Percentiles rank a stretch among this genome's conserved stretches.
Evolutionary conservation across 1,140 invertebrate genomes (phyloP).

Genomic region (Mizuhopecten yessoensis): DNA sequence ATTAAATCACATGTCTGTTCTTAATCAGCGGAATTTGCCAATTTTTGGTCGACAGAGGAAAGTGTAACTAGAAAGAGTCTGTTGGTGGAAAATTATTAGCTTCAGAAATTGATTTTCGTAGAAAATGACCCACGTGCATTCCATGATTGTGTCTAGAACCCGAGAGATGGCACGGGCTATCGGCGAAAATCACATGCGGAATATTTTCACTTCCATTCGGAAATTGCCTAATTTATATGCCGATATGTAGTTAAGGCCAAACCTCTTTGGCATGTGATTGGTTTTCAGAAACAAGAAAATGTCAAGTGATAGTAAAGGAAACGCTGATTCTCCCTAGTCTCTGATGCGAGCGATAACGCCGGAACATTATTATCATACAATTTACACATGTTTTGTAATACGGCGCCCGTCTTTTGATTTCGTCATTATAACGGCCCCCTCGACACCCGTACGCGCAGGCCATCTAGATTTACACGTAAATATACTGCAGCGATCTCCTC

Average conservation of each 20-base stretch:
- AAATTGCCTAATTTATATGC: constrained; percentile 29
- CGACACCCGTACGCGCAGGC: not conserved
- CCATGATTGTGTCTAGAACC: constrained; percentile 7
- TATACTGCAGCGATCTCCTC: not conserved
- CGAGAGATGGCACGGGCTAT: not conserved
- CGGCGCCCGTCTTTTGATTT: not conserved
- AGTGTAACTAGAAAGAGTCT: constrained; percentile 21
- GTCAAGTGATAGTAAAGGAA: not conserved
- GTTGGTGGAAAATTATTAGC: constrained; percentile 38
- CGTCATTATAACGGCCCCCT: not conserved
- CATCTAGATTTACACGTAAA: not conserved
- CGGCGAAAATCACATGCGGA: not conserved
- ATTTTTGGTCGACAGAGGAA: constrained; percentile 12
- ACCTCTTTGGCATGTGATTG: constrained; percentile 6
- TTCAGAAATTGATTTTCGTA: not conserved
- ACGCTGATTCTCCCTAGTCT: not conserved
- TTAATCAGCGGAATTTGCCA: constrained; percentile 14
- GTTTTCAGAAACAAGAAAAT: not conserved
- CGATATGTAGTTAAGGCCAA: not conserved
- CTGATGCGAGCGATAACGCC: not conserved
- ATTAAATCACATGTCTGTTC: constrained; percentile 28
- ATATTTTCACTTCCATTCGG: constrained; percentile 33
- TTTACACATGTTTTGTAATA: not conserved
- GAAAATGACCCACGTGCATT: constrained; percentile 2
- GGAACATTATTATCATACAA: not conserved